phyloP scores from a whole-genome alignment of 2,888 invertebrate genomes.

The Sclerodermus sp. region DNA sequence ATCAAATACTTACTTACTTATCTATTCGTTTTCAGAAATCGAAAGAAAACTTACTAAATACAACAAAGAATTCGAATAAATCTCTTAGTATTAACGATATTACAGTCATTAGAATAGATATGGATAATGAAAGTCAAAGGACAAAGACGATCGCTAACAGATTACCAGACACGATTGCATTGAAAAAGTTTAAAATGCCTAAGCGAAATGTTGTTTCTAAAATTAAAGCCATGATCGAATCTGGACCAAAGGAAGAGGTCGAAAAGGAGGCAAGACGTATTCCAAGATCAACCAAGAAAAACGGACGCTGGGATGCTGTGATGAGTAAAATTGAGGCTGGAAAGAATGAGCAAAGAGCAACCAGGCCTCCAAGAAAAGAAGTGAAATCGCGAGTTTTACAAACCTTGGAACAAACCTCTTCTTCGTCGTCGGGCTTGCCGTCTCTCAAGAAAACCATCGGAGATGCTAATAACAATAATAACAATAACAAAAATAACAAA shows the following conservation, averaged over 20 bases:
- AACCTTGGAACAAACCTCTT: conserved; percentile 36
- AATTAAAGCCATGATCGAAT: conserved; percentile 72
- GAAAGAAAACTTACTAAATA: too few species aligned
- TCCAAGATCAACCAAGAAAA: conserved; percentile 63
- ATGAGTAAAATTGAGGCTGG: conserved; percentile 79
- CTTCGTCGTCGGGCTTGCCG: conserved; percentile 36
- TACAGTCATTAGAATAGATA: conserved; percentile 40
- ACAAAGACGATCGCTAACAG: conserved; percentile 30
- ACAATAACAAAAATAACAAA: conserved; percentile 36
- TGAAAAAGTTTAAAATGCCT: conserved; percentile 77
- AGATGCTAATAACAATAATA: conserved; percentile 39
- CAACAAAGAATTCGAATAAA: conserved; percentile 29
- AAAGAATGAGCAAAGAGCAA: conserved; percentile 69
- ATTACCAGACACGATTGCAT: conserved; percentile 39
- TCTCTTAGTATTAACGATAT: conserved; percentile 31
- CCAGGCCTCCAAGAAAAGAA: conserved; percentile 76
- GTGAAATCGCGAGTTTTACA: conserved; percentile 79
- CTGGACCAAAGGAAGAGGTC: conserved; percentile 61
- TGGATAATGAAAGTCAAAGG: conserved; percentile 24
- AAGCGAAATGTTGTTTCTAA: conserved; percentile 77
- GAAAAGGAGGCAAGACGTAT: conserved; percentile 64
- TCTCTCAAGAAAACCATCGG: conserved; percentile 41
- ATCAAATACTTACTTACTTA: too few species aligned
- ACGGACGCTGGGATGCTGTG: conserved; percentile 80
- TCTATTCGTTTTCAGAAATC: too few species aligned